Percentiles rank a stretch among this genome's conserved stretches.
These are phyloP conservation scores for Tachyglossus aculeatus DNA, from an alignment of 2,797 vertebrate species.

Conservation along the genomic window DNA sequence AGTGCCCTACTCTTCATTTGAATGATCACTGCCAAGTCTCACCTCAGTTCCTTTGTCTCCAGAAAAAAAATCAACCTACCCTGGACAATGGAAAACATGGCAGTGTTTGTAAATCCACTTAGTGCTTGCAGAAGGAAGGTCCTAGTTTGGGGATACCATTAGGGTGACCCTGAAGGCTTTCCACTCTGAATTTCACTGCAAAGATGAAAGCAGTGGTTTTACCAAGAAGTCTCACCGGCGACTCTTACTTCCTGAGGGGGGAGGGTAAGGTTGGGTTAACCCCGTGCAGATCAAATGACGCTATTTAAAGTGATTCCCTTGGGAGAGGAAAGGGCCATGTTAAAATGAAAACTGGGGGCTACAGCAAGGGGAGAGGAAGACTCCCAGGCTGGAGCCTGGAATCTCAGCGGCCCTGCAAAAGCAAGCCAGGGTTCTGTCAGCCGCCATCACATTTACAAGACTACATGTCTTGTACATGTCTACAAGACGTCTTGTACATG, in stretches of 20 bases:
- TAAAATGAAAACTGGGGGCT: not conserved
- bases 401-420: not conserved
- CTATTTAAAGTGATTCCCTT: not conserved
- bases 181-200: constrained; percentile 1
- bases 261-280: not conserved
- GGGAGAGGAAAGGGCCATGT: not conserved
- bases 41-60: too few relatives aligned
- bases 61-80: too few relatives aligned
- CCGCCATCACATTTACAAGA: not conserved
- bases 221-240: constrained; percentile 18
- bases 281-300: not conserved
- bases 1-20: too few relatives aligned
- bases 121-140: too few relatives aligned
- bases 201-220: constrained; percentile 37
- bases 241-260: constrained; percentile 26
- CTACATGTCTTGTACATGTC: too few relatives aligned
- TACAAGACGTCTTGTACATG: too few relatives aligned
- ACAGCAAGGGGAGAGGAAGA: not conserved
- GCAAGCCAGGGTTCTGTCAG: not conserved
- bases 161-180: too few relatives aligned
- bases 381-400: not conserved
- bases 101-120: too few relatives aligned
- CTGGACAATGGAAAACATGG: too few relatives aligned
- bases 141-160: too few relatives aligned
- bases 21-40: too few relatives aligned